Evolutionary conservation across 2,888 invertebrate species (phyloP).

Genomic region (Callimorpha dominula): DNA sequence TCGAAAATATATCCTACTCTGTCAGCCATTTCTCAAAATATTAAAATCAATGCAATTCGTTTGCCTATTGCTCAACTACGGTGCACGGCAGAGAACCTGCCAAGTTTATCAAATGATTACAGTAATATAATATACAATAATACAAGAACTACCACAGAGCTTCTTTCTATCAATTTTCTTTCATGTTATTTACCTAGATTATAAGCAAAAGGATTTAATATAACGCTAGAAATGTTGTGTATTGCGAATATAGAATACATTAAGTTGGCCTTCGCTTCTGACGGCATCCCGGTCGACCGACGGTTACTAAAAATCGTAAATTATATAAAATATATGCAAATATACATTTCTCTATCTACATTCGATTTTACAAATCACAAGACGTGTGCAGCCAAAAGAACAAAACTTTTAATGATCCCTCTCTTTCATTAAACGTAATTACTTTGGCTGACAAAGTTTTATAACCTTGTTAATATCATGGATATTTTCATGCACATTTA

Average conservation of each 20-base stretch:
- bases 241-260: constrained; percentile 72
- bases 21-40: neutral
- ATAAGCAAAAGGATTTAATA: constrained; percentile 50
- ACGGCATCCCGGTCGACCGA: constrained; percentile 25
- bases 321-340: constrained; percentile 5
- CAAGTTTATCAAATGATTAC: neutral
- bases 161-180: constrained; percentile 1
- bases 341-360: neutral
- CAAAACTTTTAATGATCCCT: neutral
- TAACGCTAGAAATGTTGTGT: constrained; percentile 70
- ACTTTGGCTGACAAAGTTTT: neutral
- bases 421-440: neutral
- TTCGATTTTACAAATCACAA: neutral
- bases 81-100: neutral
- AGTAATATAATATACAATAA: neutral
- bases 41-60: neutral
- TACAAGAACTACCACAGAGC: constrained; percentile 2
- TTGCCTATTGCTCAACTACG: neutral
- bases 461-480: neutral
- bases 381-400: neutral
- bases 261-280: constrained; percentile 56
- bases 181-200: constrained; percentile 38
- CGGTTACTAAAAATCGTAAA: constrained; percentile 44
- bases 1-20: constrained; percentile 14
- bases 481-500: neutral